These are phyloP conservation scores for Lagorchestes hirsutus DNA, from an alignment of 2,797 vertebrate species.

Conservation along the genomic window DNA sequence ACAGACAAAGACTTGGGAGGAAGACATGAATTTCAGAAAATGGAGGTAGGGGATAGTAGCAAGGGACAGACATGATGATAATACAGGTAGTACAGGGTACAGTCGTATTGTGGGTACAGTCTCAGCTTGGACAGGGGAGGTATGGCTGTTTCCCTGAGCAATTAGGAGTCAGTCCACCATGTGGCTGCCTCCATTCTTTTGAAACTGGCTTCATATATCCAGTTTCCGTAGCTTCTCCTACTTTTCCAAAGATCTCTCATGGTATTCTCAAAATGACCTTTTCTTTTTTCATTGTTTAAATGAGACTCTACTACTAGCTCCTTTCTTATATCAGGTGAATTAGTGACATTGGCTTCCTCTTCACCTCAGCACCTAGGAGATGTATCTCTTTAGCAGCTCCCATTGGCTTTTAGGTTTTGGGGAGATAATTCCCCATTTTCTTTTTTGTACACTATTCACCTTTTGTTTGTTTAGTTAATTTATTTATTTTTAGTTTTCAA, in stretches of 20 bases:
- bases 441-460: not conserved
- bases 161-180: not conserved
- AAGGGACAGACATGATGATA: not conserved
- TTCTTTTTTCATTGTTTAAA: not conserved
- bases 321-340: not conserved
- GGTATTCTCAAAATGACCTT: not conserved
- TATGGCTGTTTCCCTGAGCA: not conserved
- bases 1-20: not conserved
- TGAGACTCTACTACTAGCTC: not conserved
- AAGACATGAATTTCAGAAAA: not conserved
- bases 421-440: not conserved
- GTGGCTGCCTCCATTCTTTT: not conserved
- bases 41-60: not conserved
- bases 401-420: not conserved
- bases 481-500: too few relatives aligned
- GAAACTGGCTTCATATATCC: not conserved
- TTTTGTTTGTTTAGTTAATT: too few relatives aligned
- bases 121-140: not conserved
- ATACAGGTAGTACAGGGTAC: not conserved
- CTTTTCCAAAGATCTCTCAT: not conserved
- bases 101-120: not conserved
- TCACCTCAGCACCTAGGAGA: not conserved
- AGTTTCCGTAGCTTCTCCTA: not conserved
- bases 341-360: not conserved
- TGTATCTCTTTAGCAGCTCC: not conserved